These are phyloP conservation scores for Malacoraja senta DNA, from an alignment of 2,797 vertebrate genomes.

Conservation along the genomic window DNA sequence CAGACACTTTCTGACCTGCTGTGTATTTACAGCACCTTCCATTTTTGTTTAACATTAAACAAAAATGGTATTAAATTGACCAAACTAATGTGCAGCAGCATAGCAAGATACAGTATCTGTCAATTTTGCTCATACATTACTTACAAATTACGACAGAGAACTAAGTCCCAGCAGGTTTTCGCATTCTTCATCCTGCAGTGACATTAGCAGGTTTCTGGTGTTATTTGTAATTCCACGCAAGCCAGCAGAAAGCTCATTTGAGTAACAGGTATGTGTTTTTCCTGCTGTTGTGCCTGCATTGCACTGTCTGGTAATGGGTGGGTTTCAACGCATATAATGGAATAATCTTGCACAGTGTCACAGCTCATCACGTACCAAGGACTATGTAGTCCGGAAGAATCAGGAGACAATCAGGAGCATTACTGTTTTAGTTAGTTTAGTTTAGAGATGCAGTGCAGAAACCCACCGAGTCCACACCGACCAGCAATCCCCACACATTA, in stretches of 20 bases:
- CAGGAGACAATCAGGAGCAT: not conserved
- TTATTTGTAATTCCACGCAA: not conserved
- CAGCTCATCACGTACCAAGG: not conserved
- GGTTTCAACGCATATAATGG: conserved; percentile 1
- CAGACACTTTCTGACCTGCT: no score
- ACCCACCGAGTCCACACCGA: no score
- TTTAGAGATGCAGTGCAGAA: not conserved
- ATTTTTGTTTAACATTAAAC: no score
- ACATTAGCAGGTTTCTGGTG: not conserved
- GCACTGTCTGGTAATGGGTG: not conserved
- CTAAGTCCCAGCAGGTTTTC: not conserved
- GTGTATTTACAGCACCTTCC: no score
- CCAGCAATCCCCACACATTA: no score
- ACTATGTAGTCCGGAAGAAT: not conserved
- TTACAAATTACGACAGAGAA: not conserved
- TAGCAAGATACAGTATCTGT: not conserved
- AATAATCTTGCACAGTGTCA: not conserved
- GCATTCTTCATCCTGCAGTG: not conserved
- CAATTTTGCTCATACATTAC: not conserved
- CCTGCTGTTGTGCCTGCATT: not conserved
- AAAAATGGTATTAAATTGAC: not conserved
- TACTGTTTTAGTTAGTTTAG: not conserved
- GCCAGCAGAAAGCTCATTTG: not conserved
- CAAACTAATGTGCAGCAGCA: not conserved
- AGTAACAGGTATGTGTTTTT: not conserved